Evolutionary conservation across 23 tunicate species (phyloP), one percentile per base, ranked within the genome.

Genomic region (Clavelina lepadiformis): DNA sequence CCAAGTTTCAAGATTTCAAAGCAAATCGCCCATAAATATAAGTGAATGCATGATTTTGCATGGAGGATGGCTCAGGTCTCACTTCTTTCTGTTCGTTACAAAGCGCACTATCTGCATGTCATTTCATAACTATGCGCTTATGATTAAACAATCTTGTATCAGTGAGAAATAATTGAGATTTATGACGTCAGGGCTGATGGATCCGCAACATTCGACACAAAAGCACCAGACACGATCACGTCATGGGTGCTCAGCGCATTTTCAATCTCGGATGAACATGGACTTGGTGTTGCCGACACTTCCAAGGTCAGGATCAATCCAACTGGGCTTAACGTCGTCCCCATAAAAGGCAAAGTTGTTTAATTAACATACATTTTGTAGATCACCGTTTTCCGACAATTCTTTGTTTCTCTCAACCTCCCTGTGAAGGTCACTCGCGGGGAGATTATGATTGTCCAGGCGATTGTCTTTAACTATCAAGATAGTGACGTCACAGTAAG

Each of bases 231-330:
- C 61, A 89, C 97, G 29, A 82, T 79, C 28, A 89, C 97, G 2
- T 83, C 97, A 0, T 89, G 97, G 97, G 68, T 67, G n/a, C 32
- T 89, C 37, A 81, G 89, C 57, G 74, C 67, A 18, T 89, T 89
- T 56, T 79, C 89, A 2, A 70, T 89, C 1, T 89, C 97, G 3
- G 76, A 75, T 11, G 44, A 61, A 58, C 37, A 71, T 36, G 97
- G 97, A 25, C 71, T 89, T 20, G 97, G 89, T 2, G 65, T 81
- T 0, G 63, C 72, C n/a, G 76, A 89, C 33, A 50, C 63, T 2
- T 64, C 38, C n/a, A 63, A 82, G 76, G 89, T 73, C 2, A 21
- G 73, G 19, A n/a, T n/a, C n/a, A n/a, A n/a, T n/a, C n/a, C n/a
- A n/a, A n/a, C n/a, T n/a, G n/a, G n/a, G n/a, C n/a, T n/a, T n/a